Percentiles rank a stretch among this genome's conserved stretches.
Conservation (phyloP, 1,140 invertebrate species). For the Xylocopa sonorina region DNA sequence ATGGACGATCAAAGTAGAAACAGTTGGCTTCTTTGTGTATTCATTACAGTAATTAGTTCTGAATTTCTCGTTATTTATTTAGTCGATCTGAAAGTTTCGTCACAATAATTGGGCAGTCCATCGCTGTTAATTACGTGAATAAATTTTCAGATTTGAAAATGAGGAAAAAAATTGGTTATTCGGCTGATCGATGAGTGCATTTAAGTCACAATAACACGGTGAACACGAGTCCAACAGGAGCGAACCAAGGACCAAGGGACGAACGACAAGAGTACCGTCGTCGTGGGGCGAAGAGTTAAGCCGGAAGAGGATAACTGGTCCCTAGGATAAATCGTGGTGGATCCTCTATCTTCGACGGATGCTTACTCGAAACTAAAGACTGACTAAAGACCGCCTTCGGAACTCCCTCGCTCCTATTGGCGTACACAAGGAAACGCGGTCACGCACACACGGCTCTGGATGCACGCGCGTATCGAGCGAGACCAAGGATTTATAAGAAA, state of each 20-base stretch:
- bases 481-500: conserved; percentile 56
- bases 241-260: neutral
- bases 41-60: neutral
- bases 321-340: conserved; percentile 36
- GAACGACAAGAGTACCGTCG: neutral
- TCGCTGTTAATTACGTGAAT: neutral
- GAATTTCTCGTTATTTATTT: no score
- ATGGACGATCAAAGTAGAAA: neutral
- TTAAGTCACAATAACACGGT: neutral
- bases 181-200: neutral
- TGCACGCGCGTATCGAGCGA: conserved; percentile 2
- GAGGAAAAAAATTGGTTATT: neutral
- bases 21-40: neutral
- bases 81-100: no score
- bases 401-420: conserved; percentile 65
- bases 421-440: conserved; percentile 37
- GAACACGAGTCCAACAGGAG: neutral
- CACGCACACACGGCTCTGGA: conserved; percentile 4
- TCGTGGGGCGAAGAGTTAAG: conserved; percentile 16
- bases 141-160: neutral
- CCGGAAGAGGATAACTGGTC: conserved; percentile 24
- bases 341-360: conserved; percentile 59
- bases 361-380: conserved; percentile 60
- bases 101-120: neutral
- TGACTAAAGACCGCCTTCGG: conserved; percentile 56